Base-by-base conservation (phyloP, 2,797 vertebrate genomes). In the Channallabes apus region DNA sequence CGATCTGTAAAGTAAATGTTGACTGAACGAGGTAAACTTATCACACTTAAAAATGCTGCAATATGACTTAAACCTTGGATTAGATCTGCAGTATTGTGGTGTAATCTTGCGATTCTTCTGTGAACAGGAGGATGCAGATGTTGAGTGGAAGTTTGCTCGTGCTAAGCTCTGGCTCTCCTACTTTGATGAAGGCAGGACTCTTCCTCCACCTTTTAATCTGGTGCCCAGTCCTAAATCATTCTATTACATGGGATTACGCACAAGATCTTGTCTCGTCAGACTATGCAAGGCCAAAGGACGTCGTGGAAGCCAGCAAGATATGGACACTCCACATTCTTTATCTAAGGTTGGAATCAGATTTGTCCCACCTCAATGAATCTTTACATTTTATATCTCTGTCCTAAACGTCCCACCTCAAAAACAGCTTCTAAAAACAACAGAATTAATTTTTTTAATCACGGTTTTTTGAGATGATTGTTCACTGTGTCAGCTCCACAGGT, bases 111-210 rank as follows among this genome's bases (percentile, higher is more conserved):
- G 27, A 22, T 51, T 84, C 61, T 67, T 82, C 20, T 69, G 64
- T 80, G 27, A 58, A 11, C 88, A 97, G 96, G 96, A 97, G 88
- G 96, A 97, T 90, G 96, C 96, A 64, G 96, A 97, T 6, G 96
- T 97, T 5, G 96, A 97, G 82, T 97, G 96, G 96, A 97, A 97
- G 85, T 97, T 97, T 77, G 96, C 96, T 51, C 96, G 96, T 65
- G 96, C 96, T n/a, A 97, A 97, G 83, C 96, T 97, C 75, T 97
- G 96, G 96, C 89, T 97, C 27, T 96, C 96, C 0, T 97, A 97
- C 88, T 97, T 97, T 86, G 96, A 96, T 90, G 96, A 97, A 87
- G 96, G 96, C n/a, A 95, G 96, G 89, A 97, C 96, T 0, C 92
- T 97, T 77, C 96, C 96, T 84, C 95, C 96, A 41, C 96, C 96